Base-by-base conservation (phyloP, 2,797 vertebrate species). In the Lithobates pipiens region DNA sequence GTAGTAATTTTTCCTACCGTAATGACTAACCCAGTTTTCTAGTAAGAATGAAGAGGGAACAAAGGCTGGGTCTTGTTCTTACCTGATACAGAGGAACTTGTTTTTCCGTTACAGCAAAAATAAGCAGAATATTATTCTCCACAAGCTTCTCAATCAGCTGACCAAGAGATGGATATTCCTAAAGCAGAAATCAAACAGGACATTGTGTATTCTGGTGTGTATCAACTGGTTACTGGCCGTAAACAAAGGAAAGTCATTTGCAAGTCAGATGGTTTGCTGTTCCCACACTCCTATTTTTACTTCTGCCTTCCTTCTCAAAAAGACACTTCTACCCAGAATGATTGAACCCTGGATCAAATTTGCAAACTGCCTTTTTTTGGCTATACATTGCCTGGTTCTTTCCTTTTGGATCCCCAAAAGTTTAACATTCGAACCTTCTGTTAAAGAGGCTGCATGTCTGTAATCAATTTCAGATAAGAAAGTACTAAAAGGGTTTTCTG, bases 141-240 rank as follows among this genome's bases (percentile, higher is more conserved):
- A 98, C 96, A 36, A 99, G 92, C 88, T 99, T 99, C 80, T 99
- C 98, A 79, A 97, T 96, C 86, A 99, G 93, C 91, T 99, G 98
- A 76, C 97, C 98, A 34, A 99, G 95, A 72, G 96, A 96, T 50
- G 98, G 98, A 91, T 99, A 99, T 90, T 99, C 98, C 98, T 99
- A 75, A 39, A 57, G 77, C 32, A 76, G 27, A 67, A 29, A n/a
- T 36, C 90, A 86, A 92, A 90, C 18, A 34, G 27, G 32, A 85
- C 36, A 67, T 77, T 77, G 10, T 63, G 32, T 32, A 77, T 65
- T 10, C 32, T 42, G 21, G 10, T 23, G 36, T 74, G 71, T 39
- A 13, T 73, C 61, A 65, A 25, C 23, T 25, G 21, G 11, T 65
- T 23, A 65, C 61, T 9, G 57, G 10, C 18, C 23, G 2, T 61